Evolutionary conservation across 2,888 invertebrate genomes (phyloP).

Genomic region (Platypus cylindrus): DNA sequence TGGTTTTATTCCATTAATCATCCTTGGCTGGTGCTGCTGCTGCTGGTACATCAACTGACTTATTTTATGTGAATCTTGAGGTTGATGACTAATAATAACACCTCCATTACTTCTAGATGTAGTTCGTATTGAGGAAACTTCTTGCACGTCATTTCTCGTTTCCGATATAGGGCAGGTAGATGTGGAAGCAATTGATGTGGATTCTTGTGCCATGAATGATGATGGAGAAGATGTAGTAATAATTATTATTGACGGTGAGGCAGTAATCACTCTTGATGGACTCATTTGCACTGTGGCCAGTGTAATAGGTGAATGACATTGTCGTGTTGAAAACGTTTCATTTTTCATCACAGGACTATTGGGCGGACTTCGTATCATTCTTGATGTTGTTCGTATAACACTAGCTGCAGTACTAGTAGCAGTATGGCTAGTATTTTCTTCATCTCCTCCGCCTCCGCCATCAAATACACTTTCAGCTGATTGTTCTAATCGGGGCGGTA

Average conservation of each 20-base stretch:
- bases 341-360: constrained; percentile 27
- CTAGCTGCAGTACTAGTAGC: constrained; percentile 27
- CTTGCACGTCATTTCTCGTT: no score
- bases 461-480: constrained; percentile 43
- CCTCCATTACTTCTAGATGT: constrained; percentile 22
- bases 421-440: no score
- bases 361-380: constrained; percentile 34
- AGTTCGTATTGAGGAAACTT: no score
- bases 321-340: constrained; percentile 31
- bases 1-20: constrained; percentile 42
- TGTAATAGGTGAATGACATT: constrained; percentile 35
- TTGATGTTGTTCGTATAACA: constrained; percentile 31
- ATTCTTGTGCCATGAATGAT: constrained; percentile 20
- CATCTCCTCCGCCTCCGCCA: constrained; percentile 28
- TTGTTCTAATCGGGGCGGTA: constrained; percentile 37
- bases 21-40: constrained; percentile 27
- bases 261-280: constrained; percentile 28
- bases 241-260: constrained; percentile 21
- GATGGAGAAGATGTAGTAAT: constrained; percentile 15
- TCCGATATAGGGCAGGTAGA: constrained; percentile 9
- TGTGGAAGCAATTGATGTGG: constrained; percentile 14
- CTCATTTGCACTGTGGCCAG: constrained; percentile 31
- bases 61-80: constrained; percentile 21
- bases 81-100: constrained; percentile 31
- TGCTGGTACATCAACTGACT: constrained; percentile 24